These are phyloP conservation scores for Cheilosia impressa DNA, from an alignment of 2,888 invertebrate genomes.

Conservation along the genomic window DNA sequence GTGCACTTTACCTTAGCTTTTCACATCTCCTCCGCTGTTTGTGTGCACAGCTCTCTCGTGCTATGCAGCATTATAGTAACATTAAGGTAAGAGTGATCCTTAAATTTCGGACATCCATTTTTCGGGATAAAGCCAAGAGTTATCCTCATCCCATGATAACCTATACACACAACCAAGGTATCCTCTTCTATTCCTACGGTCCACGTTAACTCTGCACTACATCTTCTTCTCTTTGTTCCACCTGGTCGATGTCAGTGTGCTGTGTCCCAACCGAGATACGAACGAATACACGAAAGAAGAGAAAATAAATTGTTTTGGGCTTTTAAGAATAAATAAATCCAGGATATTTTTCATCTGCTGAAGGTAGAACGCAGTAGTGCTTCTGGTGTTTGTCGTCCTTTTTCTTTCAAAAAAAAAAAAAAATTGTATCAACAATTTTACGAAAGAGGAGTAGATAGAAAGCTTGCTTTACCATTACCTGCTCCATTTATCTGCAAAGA, in stretches of 20 bases:
- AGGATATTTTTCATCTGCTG: conserved; percentile 73
- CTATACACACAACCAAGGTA: conserved; percentile 31
- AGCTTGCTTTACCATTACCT: conserved; percentile 63
- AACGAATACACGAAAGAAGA: conserved; percentile 35
- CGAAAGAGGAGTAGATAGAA: conserved; percentile 17
- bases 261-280: conserved; percentile 33
- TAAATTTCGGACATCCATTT: conserved; percentile 75
- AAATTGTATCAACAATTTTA: neutral
- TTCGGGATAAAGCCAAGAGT: conserved; percentile 74
- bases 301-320: conserved; percentile 75
- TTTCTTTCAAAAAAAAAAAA: conserved; percentile 16
- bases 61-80: conserved; percentile 48
- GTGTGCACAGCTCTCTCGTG: neutral
- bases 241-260: conserved; percentile 53
- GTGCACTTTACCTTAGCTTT: conserved; percentile 57
- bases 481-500: conserved; percentile 71
- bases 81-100: conserved; percentile 74
- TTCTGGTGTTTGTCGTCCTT: conserved; percentile 59
- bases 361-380: conserved; percentile 49
- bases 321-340: conserved; percentile 75
- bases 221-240: conserved; percentile 20
- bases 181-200: neutral
- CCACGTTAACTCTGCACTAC: neutral
- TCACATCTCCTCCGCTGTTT: conserved; percentile 1
- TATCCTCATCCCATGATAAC: conserved; percentile 73